phyloP scores from a whole-genome alignment of 2,797 vertebrate genomes.

The Poeciliopsis turneri region DNA sequence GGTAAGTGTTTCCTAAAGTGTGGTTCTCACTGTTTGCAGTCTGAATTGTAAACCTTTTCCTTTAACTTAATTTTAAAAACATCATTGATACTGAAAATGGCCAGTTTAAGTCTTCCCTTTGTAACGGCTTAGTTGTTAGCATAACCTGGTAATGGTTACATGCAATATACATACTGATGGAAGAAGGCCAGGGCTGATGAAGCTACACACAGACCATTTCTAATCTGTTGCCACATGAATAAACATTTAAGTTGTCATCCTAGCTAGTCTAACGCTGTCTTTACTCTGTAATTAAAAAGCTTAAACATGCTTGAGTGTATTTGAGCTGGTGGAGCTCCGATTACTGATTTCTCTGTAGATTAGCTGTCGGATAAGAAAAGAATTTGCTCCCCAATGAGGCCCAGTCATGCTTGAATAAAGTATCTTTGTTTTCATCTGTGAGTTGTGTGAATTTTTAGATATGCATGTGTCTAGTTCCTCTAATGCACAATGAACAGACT shows the following conservation, averaged over 20 bases:
- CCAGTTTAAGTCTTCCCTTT: neutral
- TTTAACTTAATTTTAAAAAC: neutral
- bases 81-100: neutral
- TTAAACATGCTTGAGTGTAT: conserved; percentile 3
- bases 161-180: neutral
- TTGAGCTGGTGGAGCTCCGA: conserved; percentile 24
- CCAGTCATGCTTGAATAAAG: conserved; percentile 19
- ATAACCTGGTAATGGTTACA: neutral
- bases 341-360: conserved; percentile 39
- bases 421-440: conserved; percentile 23
- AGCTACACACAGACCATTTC: neutral
- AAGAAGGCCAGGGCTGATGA: neutral
- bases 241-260: neutral
- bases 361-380: conserved; percentile 36
- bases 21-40: neutral
- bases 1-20: neutral
- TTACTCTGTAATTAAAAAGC: conserved; percentile 6
- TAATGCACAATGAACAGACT: conserved; percentile 30
- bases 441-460: conserved; percentile 26
- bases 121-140: neutral
- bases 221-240: neutral
- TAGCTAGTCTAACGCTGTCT: neutral
- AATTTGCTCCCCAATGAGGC: conserved; percentile 35
- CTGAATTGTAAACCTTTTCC: neutral
- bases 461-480: conserved; percentile 21